These are phyloP conservation scores for Diadromus collaris DNA, from an alignment of 2,888 invertebrate species.

Conservation along the genomic window DNA sequence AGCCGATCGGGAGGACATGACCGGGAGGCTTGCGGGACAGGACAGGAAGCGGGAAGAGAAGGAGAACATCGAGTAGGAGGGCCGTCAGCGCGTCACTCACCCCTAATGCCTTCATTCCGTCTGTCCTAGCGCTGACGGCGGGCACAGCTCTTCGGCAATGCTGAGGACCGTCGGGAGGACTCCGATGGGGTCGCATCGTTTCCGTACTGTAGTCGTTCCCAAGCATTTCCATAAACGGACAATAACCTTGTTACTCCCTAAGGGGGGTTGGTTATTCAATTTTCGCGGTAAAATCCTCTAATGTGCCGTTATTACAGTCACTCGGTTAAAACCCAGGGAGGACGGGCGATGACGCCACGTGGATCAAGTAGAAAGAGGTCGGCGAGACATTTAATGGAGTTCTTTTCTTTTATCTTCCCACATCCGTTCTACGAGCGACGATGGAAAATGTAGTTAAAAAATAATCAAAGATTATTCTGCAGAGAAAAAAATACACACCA, in stretches of 20 bases:
- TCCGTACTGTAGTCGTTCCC: constrained; percentile 10
- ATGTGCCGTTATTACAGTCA: constrained; percentile 77
- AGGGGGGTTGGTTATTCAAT: constrained; percentile 74
- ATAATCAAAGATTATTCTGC: constrained; percentile 20
- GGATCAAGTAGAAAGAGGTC: constrained; percentile 44
- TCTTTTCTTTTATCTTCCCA: constrained; percentile 43
- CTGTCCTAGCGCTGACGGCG: constrained; percentile 60
- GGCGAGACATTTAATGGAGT: constrained; percentile 47
- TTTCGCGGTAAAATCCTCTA: constrained; percentile 78
- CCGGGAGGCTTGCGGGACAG: constrained; percentile 56
- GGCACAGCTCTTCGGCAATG: constrained; percentile 52
- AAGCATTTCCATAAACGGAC: constrained; percentile 72
- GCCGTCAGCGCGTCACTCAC: constrained; percentile 77
- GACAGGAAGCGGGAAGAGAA: constrained; percentile 58
- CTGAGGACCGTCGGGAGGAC: constrained; percentile 36
- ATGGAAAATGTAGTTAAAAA: constrained; percentile 16
- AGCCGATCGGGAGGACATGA: constrained; percentile 51
- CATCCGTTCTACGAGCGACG: constrained; percentile 33
- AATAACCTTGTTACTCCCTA: constrained; percentile 75
- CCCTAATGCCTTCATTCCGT: constrained; percentile 77
- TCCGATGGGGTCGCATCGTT: constrained; percentile 19
- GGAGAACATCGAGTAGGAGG: constrained; percentile 69
- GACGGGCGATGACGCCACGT: constrained; percentile 25
- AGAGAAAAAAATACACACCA: not conserved
- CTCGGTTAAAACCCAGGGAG: constrained; percentile 27